A percentile compares a stretch with the other conserved stretches of the same genome.
These are phyloP conservation scores for Turritopsis dohrnii DNA, from an alignment of 30 jellyfish, hydroid and myxozoan genomes.

Conservation along the genomic window DNA sequence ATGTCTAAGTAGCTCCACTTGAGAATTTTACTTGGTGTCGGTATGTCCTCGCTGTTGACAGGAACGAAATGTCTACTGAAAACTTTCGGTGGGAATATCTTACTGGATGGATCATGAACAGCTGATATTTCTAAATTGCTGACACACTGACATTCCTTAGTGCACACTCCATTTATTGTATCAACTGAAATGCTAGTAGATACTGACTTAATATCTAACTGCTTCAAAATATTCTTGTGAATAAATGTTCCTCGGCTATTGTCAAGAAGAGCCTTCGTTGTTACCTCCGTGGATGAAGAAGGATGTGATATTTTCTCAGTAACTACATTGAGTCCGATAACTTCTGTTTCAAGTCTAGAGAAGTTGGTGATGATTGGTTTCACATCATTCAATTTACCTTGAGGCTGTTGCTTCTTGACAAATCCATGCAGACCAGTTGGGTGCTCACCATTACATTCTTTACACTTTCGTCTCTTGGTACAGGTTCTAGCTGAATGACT, in stretches of 20 bases:
- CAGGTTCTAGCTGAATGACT: no score
- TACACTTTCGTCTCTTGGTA: background rate
- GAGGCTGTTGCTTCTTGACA: background rate
- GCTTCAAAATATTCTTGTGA: background rate
- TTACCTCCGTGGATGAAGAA: background rate
- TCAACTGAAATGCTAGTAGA: background rate
- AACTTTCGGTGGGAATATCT: background rate
- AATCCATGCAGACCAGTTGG: background rate
- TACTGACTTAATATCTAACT: background rate
- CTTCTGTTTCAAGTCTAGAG: background rate
- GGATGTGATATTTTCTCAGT: background rate
- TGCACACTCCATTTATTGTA: background rate
- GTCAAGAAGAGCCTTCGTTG: background rate
- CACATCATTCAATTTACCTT: background rate
- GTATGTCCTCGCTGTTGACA: constrained; percentile 2
- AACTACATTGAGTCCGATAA: background rate
- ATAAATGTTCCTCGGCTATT: background rate
- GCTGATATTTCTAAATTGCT: background rate
- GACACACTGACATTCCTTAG: background rate
- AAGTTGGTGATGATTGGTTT: background rate
- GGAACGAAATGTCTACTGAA: background rate
- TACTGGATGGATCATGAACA: background rate
- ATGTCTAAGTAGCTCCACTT: background rate
- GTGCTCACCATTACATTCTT: background rate
- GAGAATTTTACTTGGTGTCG: background rate